Base-by-base conservation (phyloP, 2,888 invertebrate species). In the Drosophila lutescens region DNA sequence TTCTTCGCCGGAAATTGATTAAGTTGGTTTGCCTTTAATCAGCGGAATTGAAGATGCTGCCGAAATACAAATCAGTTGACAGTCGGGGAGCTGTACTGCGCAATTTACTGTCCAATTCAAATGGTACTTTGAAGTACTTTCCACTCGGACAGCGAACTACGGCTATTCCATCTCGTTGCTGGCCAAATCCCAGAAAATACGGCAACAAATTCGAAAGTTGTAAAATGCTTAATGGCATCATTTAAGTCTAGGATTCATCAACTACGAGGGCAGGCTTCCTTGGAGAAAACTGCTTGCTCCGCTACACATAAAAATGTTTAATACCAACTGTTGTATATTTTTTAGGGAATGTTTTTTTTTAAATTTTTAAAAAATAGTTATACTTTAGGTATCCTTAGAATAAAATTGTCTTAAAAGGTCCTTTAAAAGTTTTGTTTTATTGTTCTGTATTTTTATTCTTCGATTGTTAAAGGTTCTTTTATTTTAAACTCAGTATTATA, bases 1-100 rank as follows among this genome's bases (percentile, higher is more conserved):
- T 79, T 49, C 56, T 76, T 40, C 56, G 50, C 67, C 81, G 86
- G 84, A 83, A 86, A 83, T 86, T 84, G 83, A 86, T 86, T 84
- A 81, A 86, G 77, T 83, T 80, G 57, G 49, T 56, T 60, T 47
- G 51, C 47, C 77, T 82, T 85, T 82, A 82, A 86, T 86, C 77
- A 77, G 66, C 54, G 71, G 30, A 60, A 62, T 71, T 46, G 71
- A 20, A 30, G 54, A 78, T 62, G 70, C 86, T 59, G 32, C 57
- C 34, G 38, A 76, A 74, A 74, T 84, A 81, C 84, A 73, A 86
- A 76, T 67, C 72, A 81, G 59, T 66, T 69, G 73, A 72, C 59
- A 68, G 72, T 15, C 55, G 41, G 30, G 36, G 47, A 49, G 34
- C 46, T 10, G 65, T 23, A 46, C 34, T 34, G 32, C 38, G 38